Conservation (phyloP, 2,113 vertebrate species). For the Ploceus nigricollis region DNA sequence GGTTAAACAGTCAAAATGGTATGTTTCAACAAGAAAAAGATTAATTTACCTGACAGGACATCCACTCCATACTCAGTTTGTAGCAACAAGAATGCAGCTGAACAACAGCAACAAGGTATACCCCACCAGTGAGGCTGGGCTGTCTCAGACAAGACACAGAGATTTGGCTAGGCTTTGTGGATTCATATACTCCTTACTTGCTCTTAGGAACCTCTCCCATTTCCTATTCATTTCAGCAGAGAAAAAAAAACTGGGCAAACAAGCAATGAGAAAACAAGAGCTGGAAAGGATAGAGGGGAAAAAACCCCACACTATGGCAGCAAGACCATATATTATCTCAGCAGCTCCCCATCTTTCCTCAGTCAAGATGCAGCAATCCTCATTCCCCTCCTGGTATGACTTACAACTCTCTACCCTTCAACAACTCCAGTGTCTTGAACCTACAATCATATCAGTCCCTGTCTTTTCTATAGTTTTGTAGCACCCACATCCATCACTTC, state of each 20-base stretch:
- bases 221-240: background rate
- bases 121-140: background rate
- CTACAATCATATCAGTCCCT: background rate
- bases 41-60: background rate
- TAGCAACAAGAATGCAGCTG: background rate
- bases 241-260: background rate
- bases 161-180: background rate
- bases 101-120: background rate
- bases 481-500: background rate
- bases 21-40: background rate
- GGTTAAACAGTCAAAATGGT: background rate
- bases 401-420: background rate
- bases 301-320: background rate
- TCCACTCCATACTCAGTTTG: background rate
- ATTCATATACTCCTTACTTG: background rate
- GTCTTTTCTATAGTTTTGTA: background rate
- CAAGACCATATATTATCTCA: background rate
- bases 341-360: background rate
- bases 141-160: background rate
- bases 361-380: background rate
- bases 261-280: background rate
- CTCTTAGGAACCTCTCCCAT: background rate
- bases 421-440: background rate
- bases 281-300: background rate
- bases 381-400: background rate